Conservation (phyloP, 1,140 invertebrate species). For the Chironomus tepperi region DNA sequence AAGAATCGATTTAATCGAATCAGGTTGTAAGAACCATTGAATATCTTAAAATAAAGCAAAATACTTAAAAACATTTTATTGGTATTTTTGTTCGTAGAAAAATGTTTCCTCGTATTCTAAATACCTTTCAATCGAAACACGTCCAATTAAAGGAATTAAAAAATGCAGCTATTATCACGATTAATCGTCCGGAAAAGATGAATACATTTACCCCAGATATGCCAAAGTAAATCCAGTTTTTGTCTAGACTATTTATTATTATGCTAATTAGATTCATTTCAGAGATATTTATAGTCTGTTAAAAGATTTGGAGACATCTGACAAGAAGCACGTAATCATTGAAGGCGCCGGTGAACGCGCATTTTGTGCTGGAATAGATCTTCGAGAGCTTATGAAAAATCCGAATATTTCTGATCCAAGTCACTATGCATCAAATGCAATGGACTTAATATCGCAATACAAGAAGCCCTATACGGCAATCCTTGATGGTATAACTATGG, state of each 20-base stretch:
- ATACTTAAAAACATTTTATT: background rate
- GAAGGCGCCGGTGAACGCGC: slow-evolving; percentile 96
- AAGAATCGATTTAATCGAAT: too few relatives aligned
- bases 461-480: slow-evolving; percentile 34
- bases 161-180: background rate
- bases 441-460: slow-evolving; percentile 85
- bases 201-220: background rate
- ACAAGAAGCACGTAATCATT: slow-evolving; percentile 78
- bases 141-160: background rate
- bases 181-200: background rate
- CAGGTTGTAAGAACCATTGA: too few relatives aligned
- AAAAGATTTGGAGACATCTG: slow-evolving; percentile 49
- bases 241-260: too few relatives aligned
- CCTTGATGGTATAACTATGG: slow-evolving; percentile 26
- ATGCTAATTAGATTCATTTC: background rate
- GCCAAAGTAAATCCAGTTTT: background rate
- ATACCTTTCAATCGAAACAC: background rate
- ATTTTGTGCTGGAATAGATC: slow-evolving; percentile 98
- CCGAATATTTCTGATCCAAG: slow-evolving; percentile 52
- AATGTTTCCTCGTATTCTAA: background rate
- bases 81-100: background rate
- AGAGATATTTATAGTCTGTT: background rate
- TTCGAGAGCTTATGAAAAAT: slow-evolving; percentile 63
- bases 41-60: background rate
- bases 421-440: slow-evolving; percentile 91